phyloP scores from a whole-genome alignment of 1,140 invertebrate species.

The Cylas formicarius region DNA sequence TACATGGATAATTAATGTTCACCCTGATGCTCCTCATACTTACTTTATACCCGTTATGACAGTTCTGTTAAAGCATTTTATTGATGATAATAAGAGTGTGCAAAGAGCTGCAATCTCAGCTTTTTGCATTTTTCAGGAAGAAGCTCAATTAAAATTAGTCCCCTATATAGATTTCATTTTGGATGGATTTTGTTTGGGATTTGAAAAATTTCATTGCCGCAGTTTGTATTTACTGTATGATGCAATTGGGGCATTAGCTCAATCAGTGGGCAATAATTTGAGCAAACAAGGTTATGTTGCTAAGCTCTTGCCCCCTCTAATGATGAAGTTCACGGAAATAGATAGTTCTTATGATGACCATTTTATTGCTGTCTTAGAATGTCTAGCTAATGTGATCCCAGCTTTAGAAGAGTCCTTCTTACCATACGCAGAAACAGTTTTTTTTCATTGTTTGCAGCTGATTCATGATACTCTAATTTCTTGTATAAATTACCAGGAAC shows the following conservation, averaged over 20 bases:
- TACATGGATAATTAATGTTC: conserved; percentile 81
- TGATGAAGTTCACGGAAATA: conserved; percentile 94
- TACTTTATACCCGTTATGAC: conserved; percentile 93
- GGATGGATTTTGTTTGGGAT: conserved; percentile 93
- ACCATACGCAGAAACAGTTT: conserved; percentile 96
- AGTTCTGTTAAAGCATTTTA: conserved; percentile 88
- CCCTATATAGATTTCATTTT: conserved; percentile 95
- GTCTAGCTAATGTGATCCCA: conserved; percentile 93
- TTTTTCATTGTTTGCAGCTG: conserved; percentile 85
- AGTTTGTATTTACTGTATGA: conserved; percentile 98
- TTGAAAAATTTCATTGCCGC: conserved; percentile 92
- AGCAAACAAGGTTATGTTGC: conserved; percentile 94
- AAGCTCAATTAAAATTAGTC: conserved; percentile 94
- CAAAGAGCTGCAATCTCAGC: conserved; percentile 99
- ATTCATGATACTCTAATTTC: conserved; percentile 83
- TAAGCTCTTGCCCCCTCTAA: conserved; percentile 95
- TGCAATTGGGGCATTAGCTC: conserved; percentile 94
- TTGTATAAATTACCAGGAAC: conserved; percentile 80
- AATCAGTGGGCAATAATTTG: conserved; percentile 93
- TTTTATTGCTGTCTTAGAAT: conserved; percentile 94
- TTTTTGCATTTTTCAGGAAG: conserved; percentile 97
- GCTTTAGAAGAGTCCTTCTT: conserved; percentile 93
- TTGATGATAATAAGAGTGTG: conserved; percentile 96
- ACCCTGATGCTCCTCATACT: conserved; percentile 77
- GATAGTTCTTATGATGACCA: conserved; percentile 89